Evolutionary conservation across 2,113 vertebrate species (phyloP), one percentile per base, ranked within the genome.

Genomic region (Rhizomys pruinosus): DNA sequence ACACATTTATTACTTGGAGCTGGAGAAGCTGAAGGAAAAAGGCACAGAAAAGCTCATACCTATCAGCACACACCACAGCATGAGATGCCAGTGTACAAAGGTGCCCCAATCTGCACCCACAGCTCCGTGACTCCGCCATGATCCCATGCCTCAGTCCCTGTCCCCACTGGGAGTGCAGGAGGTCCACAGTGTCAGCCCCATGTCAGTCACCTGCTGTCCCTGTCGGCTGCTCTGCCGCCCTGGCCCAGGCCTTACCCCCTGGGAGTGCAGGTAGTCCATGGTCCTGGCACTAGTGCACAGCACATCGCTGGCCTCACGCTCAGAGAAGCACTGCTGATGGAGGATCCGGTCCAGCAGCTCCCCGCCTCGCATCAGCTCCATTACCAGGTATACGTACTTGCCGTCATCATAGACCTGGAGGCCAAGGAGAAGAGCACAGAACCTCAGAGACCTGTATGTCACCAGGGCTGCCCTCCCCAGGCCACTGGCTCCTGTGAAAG

Each of bases 191-290:
- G 97, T 52, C 47, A 17, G 73, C 73, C 73, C 71, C 4, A 9
- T 52, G 42, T 22, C 23, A 27, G 87, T 9, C 72, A 22, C 25
- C 61, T 9, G 37, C 59, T 64, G 15, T 44, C 39, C 37, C 39
- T 7, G 20, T 23, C 19, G 42, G 19, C 37, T 52, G 64, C 44
- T 69, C 47, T 23, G 27, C 52, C 5, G 11, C 78, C 3, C 25
- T 32, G 9, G 9, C 19, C 13, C 0, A 1, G 79, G 8, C 0
- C 98, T 98, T 91, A 99, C 99, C 37, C 99, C 99, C 95, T 99
- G 99, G 16, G 99, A 99, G 97, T 99, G 99, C 9, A 99, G 98
- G 97, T 99, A 99, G 96, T 99, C 99, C 97, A 99, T 98, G 16
- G 99, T 99, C 97, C 98, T 99, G 94, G 99, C 97, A 87, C 99